Evolutionary conservation across 2,888 invertebrate species (phyloP).

Genomic region (Plemyria rubiginata): DNA sequence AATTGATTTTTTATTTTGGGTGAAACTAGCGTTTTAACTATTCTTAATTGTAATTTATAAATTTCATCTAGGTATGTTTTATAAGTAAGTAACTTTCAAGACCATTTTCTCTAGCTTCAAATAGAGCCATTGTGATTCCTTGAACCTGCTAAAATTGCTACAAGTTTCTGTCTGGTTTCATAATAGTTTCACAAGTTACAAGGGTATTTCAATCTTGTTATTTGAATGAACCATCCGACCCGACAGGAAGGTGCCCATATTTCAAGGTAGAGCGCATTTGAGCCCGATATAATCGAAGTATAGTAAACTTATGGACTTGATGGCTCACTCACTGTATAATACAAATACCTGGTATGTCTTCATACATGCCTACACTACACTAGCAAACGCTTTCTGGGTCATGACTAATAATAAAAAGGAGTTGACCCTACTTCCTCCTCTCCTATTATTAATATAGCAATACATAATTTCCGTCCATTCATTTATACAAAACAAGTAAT

Average conservation of each 20-base stretch:
- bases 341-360: slow-evolving; percentile 40
- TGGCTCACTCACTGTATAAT: slow-evolving; percentile 56
- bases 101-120: slow-evolving; percentile 25
- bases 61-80: too few species aligned
- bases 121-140: slow-evolving; percentile 33
- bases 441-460: too few species aligned
- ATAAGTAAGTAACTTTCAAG: slow-evolving; percentile 29
- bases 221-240: slow-evolving; percentile 54
- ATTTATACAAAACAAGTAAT: too few species aligned
- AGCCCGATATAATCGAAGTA: slow-evolving; percentile 69
- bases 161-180: slow-evolving; percentile 42
- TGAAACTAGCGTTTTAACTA: too few species aligned
- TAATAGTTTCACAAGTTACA: slow-evolving; percentile 45
- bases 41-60: too few species aligned
- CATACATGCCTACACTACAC: too few species aligned
- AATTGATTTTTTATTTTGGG: too few species aligned
- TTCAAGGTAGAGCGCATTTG: slow-evolving; percentile 71
- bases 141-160: slow-evolving; percentile 29
- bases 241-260: slow-evolving; percentile 60
- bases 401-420: too few species aligned
- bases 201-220: slow-evolving; percentile 54
- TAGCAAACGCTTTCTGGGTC: too few species aligned
- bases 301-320: slow-evolving; percentile 62
- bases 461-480: too few species aligned
- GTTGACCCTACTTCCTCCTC: too few species aligned